Base-by-base conservation (phyloP, 2,888 invertebrate species). In the Cinara cedri region DNA sequence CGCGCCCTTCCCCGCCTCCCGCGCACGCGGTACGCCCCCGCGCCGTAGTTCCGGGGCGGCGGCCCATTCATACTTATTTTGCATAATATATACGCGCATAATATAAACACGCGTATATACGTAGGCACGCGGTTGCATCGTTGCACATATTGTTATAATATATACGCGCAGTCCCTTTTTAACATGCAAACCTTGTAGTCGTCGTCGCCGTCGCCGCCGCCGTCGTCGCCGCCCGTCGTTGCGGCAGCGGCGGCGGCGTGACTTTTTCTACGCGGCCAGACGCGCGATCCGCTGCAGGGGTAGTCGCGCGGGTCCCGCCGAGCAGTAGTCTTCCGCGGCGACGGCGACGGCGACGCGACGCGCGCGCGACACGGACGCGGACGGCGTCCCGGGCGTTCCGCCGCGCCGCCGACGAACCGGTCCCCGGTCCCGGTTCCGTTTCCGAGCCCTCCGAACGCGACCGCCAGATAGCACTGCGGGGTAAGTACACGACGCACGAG, bases 1-100 rank as follows among this genome's bases (percentile, higher is more conserved):
- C 81, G 74, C 76, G 55, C 80, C 54, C 26, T 76, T 72, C 75
- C 81, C 80, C 76, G 54, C 76, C 51, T 26, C 81, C 81, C 81
- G 81, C 82, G 83, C 82, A 82, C 83, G 34, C 44, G 19, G 42
- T 54, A n/a, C n/a, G 42, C 16, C 16, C 72, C 46, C 55, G 46
- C 24, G 63, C 21, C 46, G 44, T 19, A 16, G 65, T 65, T 24
- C 13, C 74, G 60, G 44, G 26, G 70, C 19, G 42, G 24, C 14
- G 55, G 34, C 83, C 83, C 84, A 83, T 84, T 83, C 83, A 84
- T 84, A 83, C 83, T 84, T 34, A 34, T 34, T 84, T 84, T 83
- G 83, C 83, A 83, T 84, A 83, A n/a, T 82, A 82, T 83, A 83
- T 82, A 74, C 14, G 13, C 19, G n/a, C n/a, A n/a, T n/a, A n/a